These are phyloP conservation scores for Cephus spinipes DNA, from an alignment of 2,888 invertebrate species.

Conservation along the genomic window DNA sequence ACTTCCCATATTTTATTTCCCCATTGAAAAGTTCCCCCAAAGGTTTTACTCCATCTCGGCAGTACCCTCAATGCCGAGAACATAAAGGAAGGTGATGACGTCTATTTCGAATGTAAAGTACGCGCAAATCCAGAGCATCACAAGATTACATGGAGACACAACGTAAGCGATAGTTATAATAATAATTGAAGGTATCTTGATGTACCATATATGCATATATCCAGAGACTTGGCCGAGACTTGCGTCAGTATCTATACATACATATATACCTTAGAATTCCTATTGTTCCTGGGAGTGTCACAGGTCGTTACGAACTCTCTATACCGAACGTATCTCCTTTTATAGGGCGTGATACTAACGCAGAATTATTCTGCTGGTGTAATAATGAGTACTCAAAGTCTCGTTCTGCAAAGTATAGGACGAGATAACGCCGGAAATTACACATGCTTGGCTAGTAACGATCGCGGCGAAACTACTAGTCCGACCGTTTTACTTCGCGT, in stretches of 20 bases:
- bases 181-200: not conserved
- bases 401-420: conserved; percentile 87
- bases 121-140: conserved; percentile 81
- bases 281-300: not conserved
- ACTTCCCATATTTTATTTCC: conserved; percentile 22
- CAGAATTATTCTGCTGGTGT: conserved; percentile 88
- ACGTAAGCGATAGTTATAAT: conserved; percentile 70
- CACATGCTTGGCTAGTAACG: conserved; percentile 86
- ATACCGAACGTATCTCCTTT: conserved; percentile 5
- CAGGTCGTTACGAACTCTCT: not conserved
- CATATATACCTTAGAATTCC: not conserved
- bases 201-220: not conserved
- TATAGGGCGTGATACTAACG: conserved; percentile 79
- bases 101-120: conserved; percentile 84
- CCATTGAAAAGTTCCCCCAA: conserved; percentile 74
- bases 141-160: conserved; percentile 82
- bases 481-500: conserved; percentile 82
- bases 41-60: conserved; percentile 78
- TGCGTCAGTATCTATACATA: not conserved
- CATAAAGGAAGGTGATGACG: conserved; percentile 84
- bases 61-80: conserved; percentile 81
- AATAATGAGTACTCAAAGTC: conserved; percentile 88
- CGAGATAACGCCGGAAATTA: conserved; percentile 87
- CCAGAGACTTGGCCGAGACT: not conserved
- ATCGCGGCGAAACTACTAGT: conserved; percentile 84